Evolutionary conservation across 2,113 vertebrate genomes (phyloP).

Genomic region (Formicarius rufipectus): DNA sequence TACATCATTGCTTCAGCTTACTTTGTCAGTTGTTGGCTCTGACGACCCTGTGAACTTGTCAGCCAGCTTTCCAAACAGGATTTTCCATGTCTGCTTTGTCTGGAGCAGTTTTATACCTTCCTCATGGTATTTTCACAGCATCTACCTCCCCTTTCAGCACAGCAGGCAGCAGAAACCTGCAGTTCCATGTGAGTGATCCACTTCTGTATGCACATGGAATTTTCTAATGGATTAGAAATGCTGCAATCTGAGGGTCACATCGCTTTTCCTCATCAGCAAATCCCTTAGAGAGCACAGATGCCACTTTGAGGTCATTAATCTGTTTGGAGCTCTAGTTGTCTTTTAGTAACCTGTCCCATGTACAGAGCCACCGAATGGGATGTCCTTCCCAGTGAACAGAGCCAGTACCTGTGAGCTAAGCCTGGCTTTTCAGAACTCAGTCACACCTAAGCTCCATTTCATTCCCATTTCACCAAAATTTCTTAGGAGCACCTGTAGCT

Average conservation of each 20-base stretch:
- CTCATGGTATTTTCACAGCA: not conserved
- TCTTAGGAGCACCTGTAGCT: not conserved
- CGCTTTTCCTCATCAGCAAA: not conserved
- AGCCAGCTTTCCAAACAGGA: not conserved
- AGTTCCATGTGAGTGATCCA: not conserved
- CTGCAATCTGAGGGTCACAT: not conserved
- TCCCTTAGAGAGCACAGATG: not conserved
- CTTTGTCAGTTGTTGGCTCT: not conserved
- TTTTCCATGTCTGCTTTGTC: not conserved
- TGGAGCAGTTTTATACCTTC: not conserved
- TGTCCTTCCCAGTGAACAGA: not conserved
- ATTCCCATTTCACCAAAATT: not conserved
- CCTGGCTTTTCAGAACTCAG: too few relatives aligned
- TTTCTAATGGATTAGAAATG: not conserved
- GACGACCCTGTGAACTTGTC: not conserved
- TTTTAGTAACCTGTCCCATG: not conserved
- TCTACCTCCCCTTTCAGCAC: not conserved
- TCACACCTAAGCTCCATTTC: not conserved
- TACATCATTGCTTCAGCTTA: not conserved
- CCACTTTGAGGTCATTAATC: too few relatives aligned
- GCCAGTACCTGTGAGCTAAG: not conserved
- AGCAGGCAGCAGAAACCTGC: not conserved
- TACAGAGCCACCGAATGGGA: not conserved
- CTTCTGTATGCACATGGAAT: not conserved
- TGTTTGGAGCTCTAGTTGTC: not conserved